Evolutionary conservation across 2,113 vertebrate species (phyloP).

Genomic region (Chelonoidis abingdonii): DNA sequence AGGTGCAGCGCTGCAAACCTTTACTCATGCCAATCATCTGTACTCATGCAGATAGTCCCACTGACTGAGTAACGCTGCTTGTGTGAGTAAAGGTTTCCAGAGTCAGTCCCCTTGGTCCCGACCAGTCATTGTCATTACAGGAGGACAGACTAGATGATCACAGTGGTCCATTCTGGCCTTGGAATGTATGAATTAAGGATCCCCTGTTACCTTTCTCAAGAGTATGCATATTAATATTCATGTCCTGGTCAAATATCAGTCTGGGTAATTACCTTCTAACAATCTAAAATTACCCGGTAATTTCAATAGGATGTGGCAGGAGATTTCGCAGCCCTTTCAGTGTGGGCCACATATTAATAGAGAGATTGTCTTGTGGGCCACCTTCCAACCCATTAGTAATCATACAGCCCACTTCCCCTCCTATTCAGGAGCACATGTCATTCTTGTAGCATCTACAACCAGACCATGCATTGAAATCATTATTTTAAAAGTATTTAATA

Average conservation of each 20-base stretch:
- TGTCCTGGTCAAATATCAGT: neutral
- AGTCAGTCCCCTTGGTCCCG: neutral
- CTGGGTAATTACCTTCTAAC: neutral
- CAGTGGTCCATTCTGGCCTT: neutral
- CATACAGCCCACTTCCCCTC: neutral
- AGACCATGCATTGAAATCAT: neutral
- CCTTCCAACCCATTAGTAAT: neutral
- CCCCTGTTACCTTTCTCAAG: neutral
- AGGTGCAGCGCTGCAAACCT: neutral
- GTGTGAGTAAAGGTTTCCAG: neutral
- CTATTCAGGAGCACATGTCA: neutral
- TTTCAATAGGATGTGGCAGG: neutral
- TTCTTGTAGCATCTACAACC: neutral
- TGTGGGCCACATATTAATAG: rapidly evolving
- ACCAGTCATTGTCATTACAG: rapidly evolving
- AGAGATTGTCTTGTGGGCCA: neutral
- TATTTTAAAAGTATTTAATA: neutral
- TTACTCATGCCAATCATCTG: neutral
- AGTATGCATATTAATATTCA: neutral
- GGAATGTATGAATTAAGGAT: neutral
- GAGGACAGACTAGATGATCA: neutral
- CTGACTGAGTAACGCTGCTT: neutral
- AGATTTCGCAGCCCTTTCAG: neutral
- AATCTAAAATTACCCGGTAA: neutral
- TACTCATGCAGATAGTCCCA: neutral